Conservation (phyloP, 2,113 vertebrate species). For the sheep (Ovis aries) region DNA sequence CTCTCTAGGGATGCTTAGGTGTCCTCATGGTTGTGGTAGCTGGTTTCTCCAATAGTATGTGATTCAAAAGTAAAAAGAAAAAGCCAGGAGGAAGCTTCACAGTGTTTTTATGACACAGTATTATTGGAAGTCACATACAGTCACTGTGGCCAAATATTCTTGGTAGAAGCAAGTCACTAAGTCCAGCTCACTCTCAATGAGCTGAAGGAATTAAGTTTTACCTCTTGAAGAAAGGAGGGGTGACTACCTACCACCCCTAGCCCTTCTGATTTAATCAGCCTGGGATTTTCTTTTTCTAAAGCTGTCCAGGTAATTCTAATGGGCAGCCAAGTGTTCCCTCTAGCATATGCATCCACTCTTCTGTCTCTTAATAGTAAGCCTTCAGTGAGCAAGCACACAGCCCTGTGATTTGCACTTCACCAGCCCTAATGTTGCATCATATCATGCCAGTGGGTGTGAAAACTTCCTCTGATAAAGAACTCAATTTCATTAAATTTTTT, state of each 20-base stretch:
- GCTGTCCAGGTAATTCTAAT: neutral
- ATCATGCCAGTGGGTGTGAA: neutral
- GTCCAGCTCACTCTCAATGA: neutral
- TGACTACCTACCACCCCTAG: neutral
- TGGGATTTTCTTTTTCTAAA: neutral
- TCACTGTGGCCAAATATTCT: neutral
- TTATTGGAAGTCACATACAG: neutral
- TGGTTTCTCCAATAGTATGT: neutral
- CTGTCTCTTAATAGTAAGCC: neutral
- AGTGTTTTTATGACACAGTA: neutral
- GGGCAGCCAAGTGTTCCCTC: neutral
- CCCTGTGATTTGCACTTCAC: neutral
- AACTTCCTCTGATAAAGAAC: neutral
- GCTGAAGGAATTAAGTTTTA: neutral
- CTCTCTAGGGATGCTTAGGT: neutral
- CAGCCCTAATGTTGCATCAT: neutral
- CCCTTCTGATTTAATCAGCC: neutral
- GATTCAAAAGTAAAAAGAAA: neutral
- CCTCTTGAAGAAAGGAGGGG: neutral
- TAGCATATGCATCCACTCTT: neutral
- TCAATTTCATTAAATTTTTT: neutral
- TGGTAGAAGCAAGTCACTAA: neutral
- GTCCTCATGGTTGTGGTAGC: neutral
- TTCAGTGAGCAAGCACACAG: neutral
- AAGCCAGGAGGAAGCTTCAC: neutral